These are phyloP conservation scores for Steinernema feltiae DNA, from an alignment of 1,140 invertebrate genomes.

Conservation along the genomic window DNA sequence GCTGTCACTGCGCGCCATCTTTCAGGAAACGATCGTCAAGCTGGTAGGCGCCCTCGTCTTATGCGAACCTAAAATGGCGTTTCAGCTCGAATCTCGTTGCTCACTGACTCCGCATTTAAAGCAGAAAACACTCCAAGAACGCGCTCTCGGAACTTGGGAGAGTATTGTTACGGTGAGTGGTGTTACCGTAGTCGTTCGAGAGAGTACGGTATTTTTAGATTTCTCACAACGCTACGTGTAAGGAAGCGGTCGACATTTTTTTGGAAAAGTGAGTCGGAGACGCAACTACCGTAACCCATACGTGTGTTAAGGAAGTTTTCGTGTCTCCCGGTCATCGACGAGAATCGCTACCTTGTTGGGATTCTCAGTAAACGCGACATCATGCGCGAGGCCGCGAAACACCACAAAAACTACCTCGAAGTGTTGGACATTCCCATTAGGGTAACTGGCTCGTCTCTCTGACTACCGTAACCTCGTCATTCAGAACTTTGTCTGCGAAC, in stretches of 20 bases:
- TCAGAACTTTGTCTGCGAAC: background rate
- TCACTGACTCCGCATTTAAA: slow-evolving; percentile 25
- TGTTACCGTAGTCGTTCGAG: background rate
- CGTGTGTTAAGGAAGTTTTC: slow-evolving; percentile 25
- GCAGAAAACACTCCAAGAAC: slow-evolving; percentile 16
- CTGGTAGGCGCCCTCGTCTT: slow-evolving; percentile 12
- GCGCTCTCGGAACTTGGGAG: slow-evolving; percentile 23
- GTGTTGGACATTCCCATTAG: slow-evolving; percentile 26
- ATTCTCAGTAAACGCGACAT: slow-evolving; percentile 27
- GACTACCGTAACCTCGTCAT: background rate
- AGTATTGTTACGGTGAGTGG: slow-evolving; percentile 25
- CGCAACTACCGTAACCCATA: background rate
- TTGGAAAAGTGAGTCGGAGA: slow-evolving; percentile 9
- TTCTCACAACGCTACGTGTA: background rate
- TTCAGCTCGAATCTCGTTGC: slow-evolving; percentile 24
- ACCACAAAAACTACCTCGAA: slow-evolving; percentile 32
- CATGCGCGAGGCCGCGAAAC: slow-evolving; percentile 27
- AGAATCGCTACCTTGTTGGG: slow-evolving; percentile 13
- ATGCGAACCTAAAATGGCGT: background rate
- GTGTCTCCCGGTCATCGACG: slow-evolving; percentile 25
- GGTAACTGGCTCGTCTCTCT: slow-evolving; percentile 15
- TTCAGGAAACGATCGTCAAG: slow-evolving; percentile 24
- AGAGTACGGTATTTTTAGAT: background rate
- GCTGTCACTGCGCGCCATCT: slow-evolving; percentile 20
- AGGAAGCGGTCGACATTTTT: slow-evolving; percentile 14